phyloP scores from a whole-genome alignment of 2,797 vertebrate genomes.

The Helostoma temminkii region DNA sequence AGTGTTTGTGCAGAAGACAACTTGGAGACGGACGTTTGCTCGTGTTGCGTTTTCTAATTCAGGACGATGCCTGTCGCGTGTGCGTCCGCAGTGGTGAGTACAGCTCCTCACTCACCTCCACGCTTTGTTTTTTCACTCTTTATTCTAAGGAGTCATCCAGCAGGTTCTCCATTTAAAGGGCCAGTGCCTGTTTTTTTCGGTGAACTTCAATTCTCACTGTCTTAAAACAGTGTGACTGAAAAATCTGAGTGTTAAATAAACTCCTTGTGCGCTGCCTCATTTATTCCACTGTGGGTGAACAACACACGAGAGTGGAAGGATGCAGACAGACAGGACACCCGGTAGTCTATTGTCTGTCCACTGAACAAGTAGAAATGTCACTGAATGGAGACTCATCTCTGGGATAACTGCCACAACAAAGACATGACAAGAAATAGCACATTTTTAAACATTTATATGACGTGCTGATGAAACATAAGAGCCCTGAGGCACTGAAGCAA shows the following conservation, averaged over 20 bases:
- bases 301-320: constrained; percentile 38
- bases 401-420: not conserved
- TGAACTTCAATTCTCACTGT: constrained; percentile 38
- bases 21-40: constrained; percentile 63
- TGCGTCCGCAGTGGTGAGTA: constrained; percentile 81
- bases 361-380: constrained; percentile 28
- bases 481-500: too few species aligned
- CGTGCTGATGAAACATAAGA: too few species aligned
- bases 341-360: constrained; percentile 48
- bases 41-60: constrained; percentile 30
- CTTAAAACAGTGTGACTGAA: not conserved
- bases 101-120: constrained; percentile 9
- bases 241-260: not conserved
- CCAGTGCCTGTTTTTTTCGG: constrained; percentile 64
- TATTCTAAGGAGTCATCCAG: constrained; percentile 59
- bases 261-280: not conserved
- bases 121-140: constrained; percentile 25
- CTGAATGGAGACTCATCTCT: constrained; percentile 21
- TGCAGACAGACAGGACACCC: constrained; percentile 40
- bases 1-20: constrained; percentile 52
- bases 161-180: constrained; percentile 81
- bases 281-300: not conserved
- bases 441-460: not conserved
- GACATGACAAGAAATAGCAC: not conserved
- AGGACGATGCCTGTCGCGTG: constrained; percentile 69